phyloP scores from a whole-genome alignment of 2,888 invertebrate species.

The Timema cristinae region DNA sequence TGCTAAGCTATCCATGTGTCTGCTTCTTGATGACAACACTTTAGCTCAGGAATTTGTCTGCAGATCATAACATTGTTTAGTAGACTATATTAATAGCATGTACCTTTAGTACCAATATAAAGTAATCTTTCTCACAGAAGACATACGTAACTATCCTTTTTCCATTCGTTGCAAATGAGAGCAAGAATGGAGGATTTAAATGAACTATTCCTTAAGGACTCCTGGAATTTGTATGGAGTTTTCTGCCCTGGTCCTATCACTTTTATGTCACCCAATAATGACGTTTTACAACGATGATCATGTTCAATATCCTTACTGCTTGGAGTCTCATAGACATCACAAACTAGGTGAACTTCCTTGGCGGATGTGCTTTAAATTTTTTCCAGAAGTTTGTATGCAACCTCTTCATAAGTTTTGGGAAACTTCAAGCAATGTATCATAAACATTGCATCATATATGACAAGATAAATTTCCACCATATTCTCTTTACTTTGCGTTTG shows the following conservation, averaged over 20 bases:
- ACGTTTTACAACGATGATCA: background rate
- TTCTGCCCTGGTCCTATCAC: background rate
- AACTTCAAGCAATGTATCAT: conserved; percentile 12
- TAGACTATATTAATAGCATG: background rate
- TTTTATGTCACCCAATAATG: background rate
- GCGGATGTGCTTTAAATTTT: background rate
- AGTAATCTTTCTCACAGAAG: background rate
- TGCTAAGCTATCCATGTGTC: background rate
- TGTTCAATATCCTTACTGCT: background rate
- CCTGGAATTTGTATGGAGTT: conserved; percentile 1
- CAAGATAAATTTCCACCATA: background rate
- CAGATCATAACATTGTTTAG: conserved; percentile 2
- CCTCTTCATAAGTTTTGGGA: background rate
- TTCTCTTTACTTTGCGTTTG: background rate
- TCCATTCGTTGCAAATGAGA: background rate
- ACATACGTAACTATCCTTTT: background rate
- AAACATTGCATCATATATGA: conserved; percentile 9
- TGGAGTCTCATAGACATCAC: background rate
- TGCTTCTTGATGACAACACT: conserved; percentile 5
- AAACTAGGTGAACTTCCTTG: background rate
- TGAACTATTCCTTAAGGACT: background rate
- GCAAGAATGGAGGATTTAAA: background rate
- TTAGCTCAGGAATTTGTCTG: background rate
- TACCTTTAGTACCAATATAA: background rate
- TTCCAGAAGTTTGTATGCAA: background rate